Base-by-base conservation (phyloP, 2,113 vertebrate genomes). In the Euleptes europaea region DNA sequence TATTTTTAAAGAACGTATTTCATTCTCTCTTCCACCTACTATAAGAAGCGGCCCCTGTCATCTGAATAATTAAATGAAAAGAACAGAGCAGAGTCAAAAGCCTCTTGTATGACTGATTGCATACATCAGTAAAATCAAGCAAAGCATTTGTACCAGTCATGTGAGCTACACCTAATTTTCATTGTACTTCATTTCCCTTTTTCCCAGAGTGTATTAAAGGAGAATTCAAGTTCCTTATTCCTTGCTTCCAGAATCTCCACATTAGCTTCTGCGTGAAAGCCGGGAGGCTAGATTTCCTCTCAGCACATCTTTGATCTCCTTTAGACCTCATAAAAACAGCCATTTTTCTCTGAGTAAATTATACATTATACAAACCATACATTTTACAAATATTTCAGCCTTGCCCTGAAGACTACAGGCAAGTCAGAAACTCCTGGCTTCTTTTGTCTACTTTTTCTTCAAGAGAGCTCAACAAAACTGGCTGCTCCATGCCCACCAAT, bases 111-210 rank as follows among this genome's bases (percentile, higher is more conserved):
- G 60, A 91, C 13, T 92, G 57, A 87, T 87, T 21, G 86, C 21
- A 87, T 87, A 21, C n/a, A 87, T 33, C 14, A 82, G 47, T 86
- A 89, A 93, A 90, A 90, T 69, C 13, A 73, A 90, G 49, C 71
- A 33, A 47, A 80, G 12, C 40, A 86, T 91, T 89, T 86, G 26
- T 51, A 77, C 4, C 0, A 88, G 78, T 0, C 1, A 80, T 90
- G 89, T 89, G 49, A 69, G 84, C 82, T 82, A 84, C 47, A 40
- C 5, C 57, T 81, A n/a, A 80, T 88, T 84, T 79, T 88, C 19
- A 74, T 80, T 86, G 71, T 21, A 79, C 51, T 69, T 89, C 40
- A 76, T 23, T 88, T 91, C 9, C 84, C 44, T 51, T 63, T 40
- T 83, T 87, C 83, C 69, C 31, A 47, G 33, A 88, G 35, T 86